phyloP scores from a whole-genome alignment of 53 echinoderm and acorn worm genomes.

The Luidia sarsii region DNA sequence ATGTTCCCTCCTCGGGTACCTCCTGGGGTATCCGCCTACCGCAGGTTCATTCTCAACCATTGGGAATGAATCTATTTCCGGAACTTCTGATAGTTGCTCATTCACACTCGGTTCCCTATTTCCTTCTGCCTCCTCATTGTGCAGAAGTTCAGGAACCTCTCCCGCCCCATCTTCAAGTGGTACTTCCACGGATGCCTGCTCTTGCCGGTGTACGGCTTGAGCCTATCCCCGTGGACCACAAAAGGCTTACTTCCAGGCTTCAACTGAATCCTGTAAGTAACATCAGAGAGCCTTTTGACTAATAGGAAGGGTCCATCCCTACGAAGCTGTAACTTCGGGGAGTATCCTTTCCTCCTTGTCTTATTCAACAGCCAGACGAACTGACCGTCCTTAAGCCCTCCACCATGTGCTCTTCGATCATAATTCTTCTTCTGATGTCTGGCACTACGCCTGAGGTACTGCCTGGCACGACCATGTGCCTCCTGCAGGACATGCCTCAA shows the following conservation, averaged over 20 bases:
- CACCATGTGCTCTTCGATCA: slow-evolving; percentile 5
- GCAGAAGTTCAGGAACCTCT: neutral
- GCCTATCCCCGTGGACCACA: neutral
- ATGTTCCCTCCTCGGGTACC: neutral
- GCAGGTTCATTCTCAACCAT: neutral
- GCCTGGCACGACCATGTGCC: slow-evolving; percentile 7
- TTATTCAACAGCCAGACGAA: slow-evolving; percentile 15
- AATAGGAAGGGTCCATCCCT: neutral
- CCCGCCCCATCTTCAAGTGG: neutral
- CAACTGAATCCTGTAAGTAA: neutral
- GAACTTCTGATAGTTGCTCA: neutral
- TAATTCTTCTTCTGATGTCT: slow-evolving; percentile 1
- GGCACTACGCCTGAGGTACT: slow-evolving; percentile 11
- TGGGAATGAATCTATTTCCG: neutral
- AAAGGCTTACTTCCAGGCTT: neutral
- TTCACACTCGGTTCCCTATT: neutral
- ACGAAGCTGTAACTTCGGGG: neutral
- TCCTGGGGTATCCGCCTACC: neutral
- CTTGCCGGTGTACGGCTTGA: slow-evolving; percentile 1
- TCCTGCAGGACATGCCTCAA: neutral
- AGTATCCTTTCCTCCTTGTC: neutral
- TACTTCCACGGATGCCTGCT: neutral
- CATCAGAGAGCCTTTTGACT: neutral
- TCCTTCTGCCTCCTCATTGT: neutral
- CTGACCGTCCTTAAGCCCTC: slow-evolving; percentile 1